Evolutionary conservation across 2,113 vertebrate species (phyloP).

Genomic region (Theristicus caerulescens): DNA sequence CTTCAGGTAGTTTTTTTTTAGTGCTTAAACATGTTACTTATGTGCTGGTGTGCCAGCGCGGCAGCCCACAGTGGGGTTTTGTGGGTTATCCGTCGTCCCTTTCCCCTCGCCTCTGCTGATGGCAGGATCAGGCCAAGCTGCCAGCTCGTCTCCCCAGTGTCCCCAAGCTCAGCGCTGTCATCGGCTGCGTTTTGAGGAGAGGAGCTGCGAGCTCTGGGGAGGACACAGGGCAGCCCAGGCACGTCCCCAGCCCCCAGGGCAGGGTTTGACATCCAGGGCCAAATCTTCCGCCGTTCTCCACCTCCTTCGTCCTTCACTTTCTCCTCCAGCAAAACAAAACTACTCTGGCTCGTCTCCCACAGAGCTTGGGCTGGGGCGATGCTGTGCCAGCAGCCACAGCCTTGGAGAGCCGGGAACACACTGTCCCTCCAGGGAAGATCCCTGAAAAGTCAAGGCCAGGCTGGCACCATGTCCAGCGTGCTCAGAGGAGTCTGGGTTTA

Average conservation of each 20-base stretch:
- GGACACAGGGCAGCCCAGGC: background rate
- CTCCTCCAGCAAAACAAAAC: background rate
- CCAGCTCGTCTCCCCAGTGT: background rate
- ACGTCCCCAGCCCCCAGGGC: background rate
- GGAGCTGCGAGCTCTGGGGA: background rate
- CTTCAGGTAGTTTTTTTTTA: background rate
- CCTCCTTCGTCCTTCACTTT: background rate
- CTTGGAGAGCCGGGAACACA: background rate
- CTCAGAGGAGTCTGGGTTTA: background rate
- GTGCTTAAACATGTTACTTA: rapidly evolving
- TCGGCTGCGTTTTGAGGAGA: rapidly evolving
- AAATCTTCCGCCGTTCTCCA: background rate
- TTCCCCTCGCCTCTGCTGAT: background rate
- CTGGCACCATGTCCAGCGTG: background rate
- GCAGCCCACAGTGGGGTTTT: rapidly evolving
- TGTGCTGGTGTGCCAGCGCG: background rate
- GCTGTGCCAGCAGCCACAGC: background rate
- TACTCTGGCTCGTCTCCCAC: background rate
- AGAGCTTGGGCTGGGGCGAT: background rate
- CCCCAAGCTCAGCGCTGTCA: background rate
- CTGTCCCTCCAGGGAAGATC: background rate
- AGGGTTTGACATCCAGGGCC: background rate
- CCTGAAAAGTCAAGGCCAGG: conserved; percentile 20
- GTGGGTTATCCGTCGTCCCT: background rate
- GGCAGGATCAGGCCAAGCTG: background rate